phyloP scores from a whole-genome alignment of 2,797 vertebrate species.

The Peromyscus nudipes region DNA sequence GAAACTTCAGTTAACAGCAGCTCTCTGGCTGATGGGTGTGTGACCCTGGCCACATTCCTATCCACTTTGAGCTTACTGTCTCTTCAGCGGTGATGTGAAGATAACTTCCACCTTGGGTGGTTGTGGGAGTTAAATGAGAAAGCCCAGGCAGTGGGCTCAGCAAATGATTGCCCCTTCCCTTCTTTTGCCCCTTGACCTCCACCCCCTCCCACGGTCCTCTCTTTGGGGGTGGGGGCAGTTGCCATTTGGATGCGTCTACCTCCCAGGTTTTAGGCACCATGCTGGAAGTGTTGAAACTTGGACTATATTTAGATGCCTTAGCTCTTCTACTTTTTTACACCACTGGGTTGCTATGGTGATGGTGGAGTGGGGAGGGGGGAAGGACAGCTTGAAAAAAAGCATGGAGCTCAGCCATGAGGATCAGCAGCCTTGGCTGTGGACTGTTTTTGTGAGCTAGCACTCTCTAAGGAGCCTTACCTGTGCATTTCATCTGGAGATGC shows the following conservation, averaged over 20 bases:
- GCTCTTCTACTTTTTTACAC: conserved; percentile 87
- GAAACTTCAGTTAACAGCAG: conserved; percentile 38
- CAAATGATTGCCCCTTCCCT: not conserved
- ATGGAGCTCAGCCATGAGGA: conserved; percentile 72
- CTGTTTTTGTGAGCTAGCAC: not conserved
- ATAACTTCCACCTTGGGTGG: not conserved
- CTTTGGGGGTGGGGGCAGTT: conserved; percentile 34
- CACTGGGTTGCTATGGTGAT: conserved; percentile 90
- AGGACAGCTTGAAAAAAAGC: conserved; percentile 80
- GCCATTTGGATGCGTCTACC: conserved; percentile 75
- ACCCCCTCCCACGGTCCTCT: not conserved
- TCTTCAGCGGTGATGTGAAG: conserved; percentile 20
- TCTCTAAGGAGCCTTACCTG: conserved; percentile 24
- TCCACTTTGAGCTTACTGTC: conserved; percentile 11
- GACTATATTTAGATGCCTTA: conserved; percentile 91
- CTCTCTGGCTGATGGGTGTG: conserved; percentile 11
- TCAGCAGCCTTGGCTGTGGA: conserved; percentile 62
- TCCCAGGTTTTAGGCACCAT: conserved; percentile 85
- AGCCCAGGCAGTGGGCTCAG: not conserved
- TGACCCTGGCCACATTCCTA: conserved; percentile 3
- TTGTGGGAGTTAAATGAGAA: not conserved
- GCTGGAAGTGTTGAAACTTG: conserved; percentile 88
- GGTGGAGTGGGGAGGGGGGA: conserved; percentile 72
- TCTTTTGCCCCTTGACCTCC: conserved; percentile 1
- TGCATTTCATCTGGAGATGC: not conserved